A percentile compares a stretch with the other conserved stretches of the same genome.
These are phyloP conservation scores for Carcharodon carcharias DNA, from an alignment of 2,797 vertebrate species.

Conservation along the genomic window DNA sequence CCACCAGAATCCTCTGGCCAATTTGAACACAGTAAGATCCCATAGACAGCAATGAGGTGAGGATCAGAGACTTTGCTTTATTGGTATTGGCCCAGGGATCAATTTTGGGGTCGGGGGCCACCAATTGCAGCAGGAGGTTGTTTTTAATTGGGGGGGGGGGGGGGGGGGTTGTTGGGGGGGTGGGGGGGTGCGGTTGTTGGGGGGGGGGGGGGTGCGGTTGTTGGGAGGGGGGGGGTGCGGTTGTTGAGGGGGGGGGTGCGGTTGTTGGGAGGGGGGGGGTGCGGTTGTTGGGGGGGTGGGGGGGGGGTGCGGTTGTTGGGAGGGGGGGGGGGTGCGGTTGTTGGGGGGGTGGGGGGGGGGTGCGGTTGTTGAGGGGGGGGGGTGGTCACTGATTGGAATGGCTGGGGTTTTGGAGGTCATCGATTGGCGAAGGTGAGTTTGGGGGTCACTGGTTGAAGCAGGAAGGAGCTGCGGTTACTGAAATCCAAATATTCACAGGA, in stretches of 20 bases:
- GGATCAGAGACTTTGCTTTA: background rate
- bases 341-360: background rate
- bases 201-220: background rate
- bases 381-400: background rate
- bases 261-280: no score
- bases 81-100: background rate
- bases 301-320: no score
- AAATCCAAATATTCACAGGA: background rate
- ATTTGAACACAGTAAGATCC: background rate
- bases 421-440: background rate
- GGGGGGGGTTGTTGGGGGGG: background rate
- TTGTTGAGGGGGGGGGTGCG: background rate
- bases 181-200: background rate
- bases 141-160: no score
- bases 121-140: background rate
- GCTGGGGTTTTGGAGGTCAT: background rate
- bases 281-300: no score
- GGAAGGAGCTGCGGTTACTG: background rate
- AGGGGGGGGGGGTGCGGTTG: background rate
- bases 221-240: background rate
- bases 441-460: background rate
- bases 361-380: background rate
- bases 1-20: background rate
- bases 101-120: background rate
- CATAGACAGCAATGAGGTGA: background rate